Percentiles rank a stretch among this genome's conserved stretches.
Evolutionary conservation across 1,140 invertebrate species (phyloP).

Genomic region (Hylaeus volcanicus): DNA sequence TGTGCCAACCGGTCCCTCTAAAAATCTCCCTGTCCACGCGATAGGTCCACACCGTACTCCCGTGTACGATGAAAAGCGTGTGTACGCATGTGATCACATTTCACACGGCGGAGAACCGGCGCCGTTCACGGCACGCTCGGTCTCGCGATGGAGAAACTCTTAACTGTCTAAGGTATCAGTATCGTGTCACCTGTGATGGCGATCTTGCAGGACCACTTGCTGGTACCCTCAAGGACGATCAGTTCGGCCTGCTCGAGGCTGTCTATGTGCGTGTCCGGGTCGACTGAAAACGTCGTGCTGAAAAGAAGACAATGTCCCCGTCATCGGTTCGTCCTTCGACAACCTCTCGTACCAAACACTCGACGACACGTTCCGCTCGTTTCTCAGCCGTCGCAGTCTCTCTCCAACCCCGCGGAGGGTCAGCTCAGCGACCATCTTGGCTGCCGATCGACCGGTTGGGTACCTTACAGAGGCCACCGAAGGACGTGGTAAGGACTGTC

Average conservation of each 20-base stretch:
- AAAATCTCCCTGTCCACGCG: background rate
- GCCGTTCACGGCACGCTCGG: conserved; percentile 32
- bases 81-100: conserved; percentile 27
- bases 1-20: too few species aligned
- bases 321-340: conserved; percentile 69
- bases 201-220: conserved; percentile 99
- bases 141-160: conserved; percentile 50
- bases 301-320: conserved; percentile 77
- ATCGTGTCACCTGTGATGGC: conserved; percentile 94
- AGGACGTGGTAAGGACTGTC: conserved; percentile 52
- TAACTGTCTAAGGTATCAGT: conserved; percentile 62
- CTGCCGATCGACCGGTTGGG: background rate
- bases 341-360: conserved; percentile 56
- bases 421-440: too few species aligned
- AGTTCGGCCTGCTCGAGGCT: conserved; percentile 98
- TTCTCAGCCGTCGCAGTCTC: background rate
- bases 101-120: conserved; percentile 27
- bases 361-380: background rate
- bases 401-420: background rate
- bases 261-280: conserved; percentile 99
- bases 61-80: conserved; percentile 41
- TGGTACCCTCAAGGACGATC: conserved; percentile 99
- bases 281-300: conserved; percentile 97
- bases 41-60: background rate
- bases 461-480: conserved; percentile 58